Percentiles rank a stretch among this genome's conserved stretches.
Conservation (phyloP, 2,888 invertebrate species). For the Drosophila sordidapex region DNA sequence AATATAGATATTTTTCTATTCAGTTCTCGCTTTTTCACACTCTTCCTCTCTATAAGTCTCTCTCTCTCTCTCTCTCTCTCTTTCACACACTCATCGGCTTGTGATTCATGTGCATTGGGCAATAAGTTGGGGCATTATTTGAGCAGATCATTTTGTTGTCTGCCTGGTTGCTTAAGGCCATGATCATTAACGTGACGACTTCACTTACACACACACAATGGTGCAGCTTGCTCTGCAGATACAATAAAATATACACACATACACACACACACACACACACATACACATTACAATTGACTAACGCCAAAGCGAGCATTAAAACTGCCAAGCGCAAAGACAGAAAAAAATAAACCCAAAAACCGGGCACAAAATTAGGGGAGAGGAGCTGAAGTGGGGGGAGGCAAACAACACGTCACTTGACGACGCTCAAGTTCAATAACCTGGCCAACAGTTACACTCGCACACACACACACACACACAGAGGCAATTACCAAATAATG, state of each 20-base stretch:
- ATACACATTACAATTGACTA: conserved; percentile 62
- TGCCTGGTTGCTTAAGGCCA: conserved; percentile 29
- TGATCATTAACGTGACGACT: conserved; percentile 63
- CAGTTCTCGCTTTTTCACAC: background rate
- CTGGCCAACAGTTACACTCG: conserved; percentile 73
- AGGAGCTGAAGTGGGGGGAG: conserved; percentile 12
- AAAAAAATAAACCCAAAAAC: conserved; percentile 45
- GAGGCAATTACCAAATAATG: conserved; percentile 75
- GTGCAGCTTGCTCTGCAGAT: conserved; percentile 36
- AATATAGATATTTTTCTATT: background rate
- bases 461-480: conserved; percentile 45
- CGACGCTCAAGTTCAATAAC: conserved; percentile 79
- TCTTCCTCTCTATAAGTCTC: background rate
- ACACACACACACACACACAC: conserved; percentile 10
- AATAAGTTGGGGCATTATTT: conserved; percentile 18
- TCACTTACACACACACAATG: conserved; percentile 23
- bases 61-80: too few relatives aligned
- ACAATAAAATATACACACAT: conserved; percentile 23
- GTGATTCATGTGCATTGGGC: conserved; percentile 21
- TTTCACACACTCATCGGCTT: background rate
- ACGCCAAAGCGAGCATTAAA: conserved; percentile 68
- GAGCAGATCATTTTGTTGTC: conserved; percentile 34
- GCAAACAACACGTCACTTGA: conserved; percentile 71
- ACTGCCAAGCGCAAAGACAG: conserved; percentile 37
- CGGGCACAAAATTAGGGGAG: conserved; percentile 17